Percentiles rank a stretch among this genome's conserved stretches.
These are phyloP conservation scores for Hymenochirus boettgeri DNA, from an alignment of 2,113 vertebrate genomes.

Conservation along the genomic window DNA sequence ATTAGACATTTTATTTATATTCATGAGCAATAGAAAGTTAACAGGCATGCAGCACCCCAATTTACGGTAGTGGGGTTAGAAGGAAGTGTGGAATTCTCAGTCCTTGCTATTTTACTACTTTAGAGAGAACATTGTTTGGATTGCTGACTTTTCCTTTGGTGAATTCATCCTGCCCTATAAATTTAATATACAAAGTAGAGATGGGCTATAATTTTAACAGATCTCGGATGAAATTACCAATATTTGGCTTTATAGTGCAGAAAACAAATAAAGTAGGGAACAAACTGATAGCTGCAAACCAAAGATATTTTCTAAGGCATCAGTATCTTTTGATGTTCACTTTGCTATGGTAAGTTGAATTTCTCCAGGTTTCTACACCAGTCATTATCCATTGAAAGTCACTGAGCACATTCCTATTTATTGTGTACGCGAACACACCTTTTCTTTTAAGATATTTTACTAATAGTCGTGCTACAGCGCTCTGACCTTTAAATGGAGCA, in stretches of 20 bases:
- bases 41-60: too few relatives aligned
- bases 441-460: constrained; percentile 33
- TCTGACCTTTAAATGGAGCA: constrained; percentile 40
- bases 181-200: too few relatives aligned
- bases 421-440: constrained; percentile 35
- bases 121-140: too few relatives aligned
- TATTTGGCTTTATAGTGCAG: constrained; percentile 1
- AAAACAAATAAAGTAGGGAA: background rate
- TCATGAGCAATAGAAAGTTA: too few relatives aligned
- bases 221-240: too few relatives aligned
- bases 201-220: too few relatives aligned
- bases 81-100: too few relatives aligned
- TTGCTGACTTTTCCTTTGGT: too few relatives aligned
- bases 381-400: constrained; percentile 35
- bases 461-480: constrained; percentile 37
- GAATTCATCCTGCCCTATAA: too few relatives aligned
- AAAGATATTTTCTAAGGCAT: constrained; percentile 26
- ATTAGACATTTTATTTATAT: too few relatives aligned
- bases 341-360: constrained; percentile 26
- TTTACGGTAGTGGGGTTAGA: too few relatives aligned
- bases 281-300: constrained; percentile 2
- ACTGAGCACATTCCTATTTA: constrained; percentile 32
- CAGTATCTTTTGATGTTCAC: background rate
- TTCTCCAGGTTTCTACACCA: constrained; percentile 14
- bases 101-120: too few relatives aligned